A percentile compares a stretch with the other conserved stretches of the same genome.
phyloP scores from a whole-genome alignment of 2,113 vertebrate species.

The Rhea americana region DNA sequence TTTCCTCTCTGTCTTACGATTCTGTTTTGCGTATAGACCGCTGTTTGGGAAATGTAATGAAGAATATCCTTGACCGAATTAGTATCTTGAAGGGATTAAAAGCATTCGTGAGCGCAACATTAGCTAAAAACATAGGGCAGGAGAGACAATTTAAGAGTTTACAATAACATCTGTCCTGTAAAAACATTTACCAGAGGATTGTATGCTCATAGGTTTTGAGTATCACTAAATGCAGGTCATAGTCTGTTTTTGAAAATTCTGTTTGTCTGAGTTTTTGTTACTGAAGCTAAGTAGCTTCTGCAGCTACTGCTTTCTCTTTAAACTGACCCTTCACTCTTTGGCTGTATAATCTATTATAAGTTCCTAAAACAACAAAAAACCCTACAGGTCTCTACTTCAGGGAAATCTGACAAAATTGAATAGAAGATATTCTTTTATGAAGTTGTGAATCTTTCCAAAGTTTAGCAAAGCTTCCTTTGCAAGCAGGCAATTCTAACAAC shows the following conservation, averaged over 20 bases:
- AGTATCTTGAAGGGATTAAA: not conserved
- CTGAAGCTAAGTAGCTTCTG: too few species aligned
- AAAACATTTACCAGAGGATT: not conserved
- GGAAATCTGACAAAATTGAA: not conserved
- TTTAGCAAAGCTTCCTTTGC: not conserved
- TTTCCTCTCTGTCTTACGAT: not conserved
- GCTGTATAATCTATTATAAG: not conserved
- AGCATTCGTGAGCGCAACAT: not conserved
- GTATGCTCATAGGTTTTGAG: too few species aligned
- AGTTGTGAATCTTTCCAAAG: too few species aligned
- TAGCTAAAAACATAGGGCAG: not conserved
- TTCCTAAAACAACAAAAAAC: not conserved
- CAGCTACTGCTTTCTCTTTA: too few species aligned
- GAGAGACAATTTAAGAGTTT: not conserved
- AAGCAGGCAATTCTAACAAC: not conserved
- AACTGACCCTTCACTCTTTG: not conserved
- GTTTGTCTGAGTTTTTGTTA: too few species aligned
- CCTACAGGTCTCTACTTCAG: not conserved
- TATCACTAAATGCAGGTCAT: too few species aligned
- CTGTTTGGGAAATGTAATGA: not conserved
- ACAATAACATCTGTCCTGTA: not conserved
- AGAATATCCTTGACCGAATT: not conserved
- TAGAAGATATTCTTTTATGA: too few species aligned
- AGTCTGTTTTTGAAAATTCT: too few species aligned
- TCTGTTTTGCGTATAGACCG: not conserved